A percentile compares a stretch with the other conserved stretches of the same genome.
Evolutionary conservation across 2,888 invertebrate genomes (phyloP).

Genomic region (Sesia bembeciformis): DNA sequence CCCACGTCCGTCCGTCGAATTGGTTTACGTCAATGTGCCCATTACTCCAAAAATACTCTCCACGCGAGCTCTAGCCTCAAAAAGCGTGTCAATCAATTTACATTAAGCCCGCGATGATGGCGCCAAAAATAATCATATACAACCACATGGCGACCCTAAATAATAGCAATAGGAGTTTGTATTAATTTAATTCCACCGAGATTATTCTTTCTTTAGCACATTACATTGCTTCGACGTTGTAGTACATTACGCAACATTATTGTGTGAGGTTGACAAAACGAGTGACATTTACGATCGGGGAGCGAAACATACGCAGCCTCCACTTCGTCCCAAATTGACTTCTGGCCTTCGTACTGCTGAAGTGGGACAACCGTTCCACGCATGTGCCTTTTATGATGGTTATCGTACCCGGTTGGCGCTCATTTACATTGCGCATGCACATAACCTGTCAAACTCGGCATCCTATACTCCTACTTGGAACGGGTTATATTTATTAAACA

Average conservation of each 20-base stretch:
- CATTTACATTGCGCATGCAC: too few relatives aligned
- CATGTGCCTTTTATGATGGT: conserved; percentile 20
- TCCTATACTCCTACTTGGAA: too few relatives aligned
- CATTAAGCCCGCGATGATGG: conserved; percentile 37
- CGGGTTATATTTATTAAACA: too few relatives aligned
- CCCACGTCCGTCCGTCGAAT: conserved; percentile 52
- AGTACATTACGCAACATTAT: too few relatives aligned
- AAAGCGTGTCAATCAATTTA: conserved; percentile 64
- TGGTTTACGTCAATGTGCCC: conserved; percentile 62
- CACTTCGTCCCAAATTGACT: conserved; percentile 51
- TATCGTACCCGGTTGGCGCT: too few relatives aligned
- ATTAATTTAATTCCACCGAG: too few relatives aligned
- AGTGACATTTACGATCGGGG: conserved; percentile 47
- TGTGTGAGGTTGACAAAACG: conserved; percentile 28
- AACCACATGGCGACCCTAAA: neutral
- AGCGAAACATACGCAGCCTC: conserved; percentile 25
- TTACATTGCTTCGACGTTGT: too few relatives aligned
- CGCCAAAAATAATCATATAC: conserved; percentile 24
- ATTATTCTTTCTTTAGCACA: too few relatives aligned
- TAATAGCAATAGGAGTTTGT: too few relatives aligned
- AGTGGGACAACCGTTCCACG: conserved; percentile 39
- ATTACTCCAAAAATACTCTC: conserved; percentile 56
- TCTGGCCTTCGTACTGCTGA: conserved; percentile 46
- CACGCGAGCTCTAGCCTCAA: conserved; percentile 44
- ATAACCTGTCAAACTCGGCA: too few relatives aligned